These are phyloP conservation scores for Lampropteryx suffumata DNA, from an alignment of 2,888 invertebrate genomes.

Conservation along the genomic window DNA sequence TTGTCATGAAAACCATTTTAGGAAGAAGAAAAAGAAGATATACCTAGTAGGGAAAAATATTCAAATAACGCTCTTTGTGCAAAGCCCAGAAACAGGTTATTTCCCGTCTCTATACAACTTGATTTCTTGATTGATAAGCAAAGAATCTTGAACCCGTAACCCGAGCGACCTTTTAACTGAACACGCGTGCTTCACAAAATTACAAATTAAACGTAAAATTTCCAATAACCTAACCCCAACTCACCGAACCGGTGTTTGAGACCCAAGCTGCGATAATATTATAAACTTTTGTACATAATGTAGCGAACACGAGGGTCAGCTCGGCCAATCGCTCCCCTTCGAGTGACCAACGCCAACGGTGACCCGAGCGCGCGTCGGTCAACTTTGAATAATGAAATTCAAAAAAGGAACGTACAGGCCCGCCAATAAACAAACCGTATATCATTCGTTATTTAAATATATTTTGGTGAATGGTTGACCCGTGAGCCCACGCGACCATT, in stretches of 20 bases:
- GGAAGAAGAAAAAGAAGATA: too few species aligned
- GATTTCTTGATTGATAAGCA: constrained; percentile 41
- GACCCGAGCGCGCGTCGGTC: constrained; percentile 75
- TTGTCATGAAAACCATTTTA: too few species aligned
- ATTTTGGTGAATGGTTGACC: constrained; percentile 79
- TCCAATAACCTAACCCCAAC: constrained; percentile 60
- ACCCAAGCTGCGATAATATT: constrained; percentile 78
- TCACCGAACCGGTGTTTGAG: constrained; percentile 56
- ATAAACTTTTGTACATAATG: constrained; percentile 68
- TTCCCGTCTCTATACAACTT: constrained; percentile 17
- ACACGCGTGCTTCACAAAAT: constrained; percentile 69
- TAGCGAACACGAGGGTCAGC: constrained; percentile 66
- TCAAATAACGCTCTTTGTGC: too few species aligned
- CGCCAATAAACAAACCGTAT: constrained; percentile 83
- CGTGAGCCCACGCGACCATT: constrained; percentile 78
- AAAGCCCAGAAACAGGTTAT: constrained; percentile 27
- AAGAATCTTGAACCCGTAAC: constrained; percentile 57
- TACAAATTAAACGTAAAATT: constrained; percentile 80
- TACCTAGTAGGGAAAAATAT: too few species aligned
- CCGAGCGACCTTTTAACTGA: constrained; percentile 67
- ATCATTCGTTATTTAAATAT: constrained; percentile 81
- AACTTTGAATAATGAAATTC: constrained; percentile 70
- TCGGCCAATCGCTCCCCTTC: constrained; percentile 57
- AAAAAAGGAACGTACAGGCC: constrained; percentile 75
- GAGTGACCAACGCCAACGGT: constrained; percentile 67